Base-by-base conservation (phyloP, 1,140 invertebrate species). In the Druon quercuslanigerum region DNA sequence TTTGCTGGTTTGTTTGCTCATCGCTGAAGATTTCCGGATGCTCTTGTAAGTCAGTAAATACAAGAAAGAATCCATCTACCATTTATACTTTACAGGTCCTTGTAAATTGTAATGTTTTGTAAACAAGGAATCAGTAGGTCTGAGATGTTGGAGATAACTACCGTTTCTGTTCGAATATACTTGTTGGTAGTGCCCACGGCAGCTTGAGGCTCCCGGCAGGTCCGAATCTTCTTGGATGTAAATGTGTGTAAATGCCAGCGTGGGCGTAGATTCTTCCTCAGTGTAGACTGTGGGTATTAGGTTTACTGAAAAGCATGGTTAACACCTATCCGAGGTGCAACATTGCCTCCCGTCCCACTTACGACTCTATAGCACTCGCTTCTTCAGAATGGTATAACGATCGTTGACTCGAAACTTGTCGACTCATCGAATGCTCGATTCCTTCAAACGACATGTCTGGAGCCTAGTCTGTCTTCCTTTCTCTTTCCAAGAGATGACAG, bases 31-130 rank as follows among this genome's bases (percentile, higher is more conserved):
- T 16, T 66, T n/a, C 13, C 60, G 40, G 60, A 66, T 66, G 60
- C 60, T 66, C 40, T 66, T 66, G n/a, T 20, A 66, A 40, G 60
- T 66, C 6, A 16, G 60, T 66, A 46, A 66, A 66, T 40, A 40
- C 20, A 8, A n/a, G 33, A 66, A 66, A 46, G 60, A n/a, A 66
- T 16, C 20, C 13, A 25, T 9, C 60, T 33, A 66, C 60, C 60
- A 25, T 66, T 66, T 66, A 46, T 33, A 46, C 60, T 66, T 66
- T 66, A 66, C 60, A 66, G 13, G 60, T 66, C 60, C 60, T 66
- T 66, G 60, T 66, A 66, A 66, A 66, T 66, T 66, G 60, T 66
- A 66, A 66, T 66, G 60, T 66, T 66, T 66, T 66, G 60, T 66
- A 66, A 66, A 66, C 60, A 66, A 66, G 60, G 40, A 17, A 66